These are phyloP conservation scores for Magallana ariakensis DNA, from an alignment of 1,140 invertebrate genomes.

Conservation along the genomic window DNA sequence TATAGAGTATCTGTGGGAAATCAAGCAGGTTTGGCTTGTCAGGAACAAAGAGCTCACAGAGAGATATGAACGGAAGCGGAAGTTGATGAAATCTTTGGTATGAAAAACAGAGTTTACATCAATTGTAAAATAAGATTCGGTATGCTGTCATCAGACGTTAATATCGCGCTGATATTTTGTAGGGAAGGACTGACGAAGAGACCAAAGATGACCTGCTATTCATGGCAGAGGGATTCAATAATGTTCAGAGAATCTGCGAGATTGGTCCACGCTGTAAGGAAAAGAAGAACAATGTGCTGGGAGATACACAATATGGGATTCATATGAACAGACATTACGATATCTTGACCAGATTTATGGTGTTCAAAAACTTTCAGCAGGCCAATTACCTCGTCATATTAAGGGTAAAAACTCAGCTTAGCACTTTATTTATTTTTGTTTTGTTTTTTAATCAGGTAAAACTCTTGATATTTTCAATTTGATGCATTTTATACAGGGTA, in stretches of 20 bases:
- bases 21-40: slow-evolving; percentile 42
- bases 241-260: slow-evolving; percentile 49
- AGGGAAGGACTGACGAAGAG: slow-evolving; percentile 45
- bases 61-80: slow-evolving; percentile 37
- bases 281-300: slow-evolving; percentile 48
- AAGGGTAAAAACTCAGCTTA: slow-evolving; percentile 33
- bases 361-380: slow-evolving; percentile 44
- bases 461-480: background rate
- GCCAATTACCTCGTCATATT: slow-evolving; percentile 50
- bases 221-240: slow-evolving; percentile 46
- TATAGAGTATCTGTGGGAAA: slow-evolving; percentile 39
- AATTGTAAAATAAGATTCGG: background rate
- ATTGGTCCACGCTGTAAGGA: slow-evolving; percentile 43
- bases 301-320: slow-evolving; percentile 48
- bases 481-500: slow-evolving; percentile 16
- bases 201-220: slow-evolving; percentile 43
- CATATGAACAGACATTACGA: slow-evolving; percentile 53
- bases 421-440: background rate
- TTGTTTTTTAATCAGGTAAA: background rate
- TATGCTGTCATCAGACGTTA: background rate
- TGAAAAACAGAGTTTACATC: background rate
- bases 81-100: slow-evolving; percentile 27
- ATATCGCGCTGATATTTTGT: background rate
- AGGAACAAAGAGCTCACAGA: slow-evolving; percentile 44
- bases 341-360: slow-evolving; percentile 45